Percentiles rank a stretch among this genome's conserved stretches.
These are phyloP conservation scores for Pollimyrus isidori DNA, from an alignment of 2,113 vertebrate genomes.

Conservation along the genomic window DNA sequence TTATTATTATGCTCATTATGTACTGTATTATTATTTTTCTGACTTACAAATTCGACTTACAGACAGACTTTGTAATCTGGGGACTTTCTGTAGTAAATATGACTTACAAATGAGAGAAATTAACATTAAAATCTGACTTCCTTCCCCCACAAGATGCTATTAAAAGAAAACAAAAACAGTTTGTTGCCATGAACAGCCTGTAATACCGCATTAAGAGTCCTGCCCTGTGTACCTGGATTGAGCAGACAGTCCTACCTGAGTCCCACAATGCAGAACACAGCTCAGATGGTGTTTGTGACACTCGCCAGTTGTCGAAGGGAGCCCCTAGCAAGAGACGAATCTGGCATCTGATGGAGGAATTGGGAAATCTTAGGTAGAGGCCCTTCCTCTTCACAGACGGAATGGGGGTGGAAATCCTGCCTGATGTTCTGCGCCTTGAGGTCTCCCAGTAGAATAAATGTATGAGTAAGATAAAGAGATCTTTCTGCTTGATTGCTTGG, in stretches of 20 bases:
- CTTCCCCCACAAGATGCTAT: not conserved
- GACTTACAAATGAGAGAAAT: not conserved
- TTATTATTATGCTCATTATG: not conserved
- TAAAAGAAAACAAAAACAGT: not conserved
- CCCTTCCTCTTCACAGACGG: slow-evolving; percentile 16
- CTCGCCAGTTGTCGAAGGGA: not conserved
- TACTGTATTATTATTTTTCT: not conserved
- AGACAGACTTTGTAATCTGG: not conserved
- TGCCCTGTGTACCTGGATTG: not conserved
- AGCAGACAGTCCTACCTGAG: not conserved
- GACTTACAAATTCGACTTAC: not conserved
- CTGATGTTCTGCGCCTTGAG: slow-evolving; percentile 1
- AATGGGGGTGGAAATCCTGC: slow-evolving; percentile 14
- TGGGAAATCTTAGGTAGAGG: not conserved
- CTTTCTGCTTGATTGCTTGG: not conserved
- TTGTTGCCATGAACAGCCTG: not conserved
- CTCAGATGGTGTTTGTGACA: not conserved
- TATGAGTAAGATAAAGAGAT: slow-evolving; percentile 6
- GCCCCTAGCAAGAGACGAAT: not conserved
- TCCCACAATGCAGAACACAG: not conserved
- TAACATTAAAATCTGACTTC: not conserved
- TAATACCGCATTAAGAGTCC: not conserved
- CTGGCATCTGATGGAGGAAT: not conserved
- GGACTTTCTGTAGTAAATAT: not conserved
- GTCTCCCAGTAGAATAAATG: slow-evolving; percentile 17